phyloP scores from a whole-genome alignment of 2,888 invertebrate genomes.

The Congeria kusceri region DNA sequence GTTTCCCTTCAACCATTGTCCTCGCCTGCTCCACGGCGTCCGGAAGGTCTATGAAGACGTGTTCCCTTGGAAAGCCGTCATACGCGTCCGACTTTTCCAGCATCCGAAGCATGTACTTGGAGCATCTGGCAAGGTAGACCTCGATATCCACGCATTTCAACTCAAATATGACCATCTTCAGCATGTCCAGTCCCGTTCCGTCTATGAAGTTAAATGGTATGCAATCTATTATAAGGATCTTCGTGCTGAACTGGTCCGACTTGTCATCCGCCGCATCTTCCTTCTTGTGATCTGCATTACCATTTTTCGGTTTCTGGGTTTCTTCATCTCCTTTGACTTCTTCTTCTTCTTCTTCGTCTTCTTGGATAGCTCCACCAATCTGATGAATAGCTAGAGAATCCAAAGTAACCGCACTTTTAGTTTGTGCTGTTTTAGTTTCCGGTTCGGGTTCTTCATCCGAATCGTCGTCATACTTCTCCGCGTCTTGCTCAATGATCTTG shows the following conservation, averaged over 20 bases:
- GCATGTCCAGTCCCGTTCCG: slow-evolving; percentile 74
- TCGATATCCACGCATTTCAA: slow-evolving; percentile 62
- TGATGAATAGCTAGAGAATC: not conserved
- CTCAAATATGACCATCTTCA: slow-evolving; percentile 69
- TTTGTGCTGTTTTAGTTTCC: slow-evolving; percentile 1
- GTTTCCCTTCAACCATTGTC: slow-evolving; percentile 3
- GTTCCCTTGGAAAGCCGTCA: slow-evolving; percentile 55
- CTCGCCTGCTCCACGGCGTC: slow-evolving; percentile 68
- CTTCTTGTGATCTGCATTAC: not conserved
- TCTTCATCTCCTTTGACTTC: not conserved
- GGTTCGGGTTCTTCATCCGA: slow-evolving; percentile 2
- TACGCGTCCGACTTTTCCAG: slow-evolving; percentile 70
- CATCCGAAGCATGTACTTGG: slow-evolving; percentile 60
- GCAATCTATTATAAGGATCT: slow-evolving; percentile 77
- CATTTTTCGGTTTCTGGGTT: not conserved
- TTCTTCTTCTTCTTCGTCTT: slow-evolving; percentile 4
- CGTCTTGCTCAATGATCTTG: slow-evolving; percentile 68
- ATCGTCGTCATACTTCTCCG: slow-evolving; percentile 15
- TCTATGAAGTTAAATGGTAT: slow-evolving; percentile 80
- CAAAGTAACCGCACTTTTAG: not conserved
- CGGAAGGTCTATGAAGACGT: slow-evolving; percentile 67
- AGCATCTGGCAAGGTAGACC: slow-evolving; percentile 73
- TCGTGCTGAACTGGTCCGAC: slow-evolving; percentile 22
- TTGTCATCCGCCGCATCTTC: not conserved
- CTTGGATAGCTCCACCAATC: not conserved